phyloP scores from a whole-genome alignment of 2,888 invertebrate genomes.

The Chalcosyrphus nemorum region DNA sequence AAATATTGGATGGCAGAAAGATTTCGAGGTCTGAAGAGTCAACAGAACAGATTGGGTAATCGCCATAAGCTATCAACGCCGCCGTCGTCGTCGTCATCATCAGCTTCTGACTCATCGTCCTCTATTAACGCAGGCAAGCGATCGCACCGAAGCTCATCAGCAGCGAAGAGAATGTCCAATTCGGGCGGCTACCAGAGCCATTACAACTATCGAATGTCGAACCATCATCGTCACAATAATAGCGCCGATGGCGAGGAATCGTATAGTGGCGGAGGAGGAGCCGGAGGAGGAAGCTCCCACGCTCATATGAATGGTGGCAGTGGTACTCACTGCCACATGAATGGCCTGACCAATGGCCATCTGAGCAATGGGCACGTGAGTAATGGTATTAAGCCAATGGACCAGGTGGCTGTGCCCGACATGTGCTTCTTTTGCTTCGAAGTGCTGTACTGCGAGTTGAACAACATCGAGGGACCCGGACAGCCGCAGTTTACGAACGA shows the following conservation, averaged over 20 bases:
- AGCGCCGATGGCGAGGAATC: constrained; percentile 29
- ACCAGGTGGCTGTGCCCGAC: constrained; percentile 91
- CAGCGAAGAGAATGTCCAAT: constrained; percentile 74
- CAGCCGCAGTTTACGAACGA: constrained; percentile 96
- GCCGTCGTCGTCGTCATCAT: constrained; percentile 13
- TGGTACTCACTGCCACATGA: constrained; percentile 63
- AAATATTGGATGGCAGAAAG: constrained; percentile 65
- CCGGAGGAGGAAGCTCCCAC: constrained; percentile 46
- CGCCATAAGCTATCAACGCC: constrained; percentile 37
- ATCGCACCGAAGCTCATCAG: constrained; percentile 12
- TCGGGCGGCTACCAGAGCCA: constrained; percentile 75
- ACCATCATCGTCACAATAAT: constrained; percentile 62
- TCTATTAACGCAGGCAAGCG: too few species aligned
- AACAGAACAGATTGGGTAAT: constrained; percentile 39
- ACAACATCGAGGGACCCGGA: constrained; percentile 95
- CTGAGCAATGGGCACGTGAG: constrained; percentile 53
- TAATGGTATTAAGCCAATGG: constrained; percentile 76
- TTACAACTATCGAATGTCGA: constrained; percentile 74
- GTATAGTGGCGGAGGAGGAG: constrained; percentile 27
- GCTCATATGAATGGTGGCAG: constrained; percentile 63
- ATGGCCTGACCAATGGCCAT: constrained; percentile 82
- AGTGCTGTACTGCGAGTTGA: constrained; percentile 96
- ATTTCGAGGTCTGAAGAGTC: constrained; percentile 39
- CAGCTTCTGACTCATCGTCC: constrained; percentile 14
- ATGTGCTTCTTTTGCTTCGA: constrained; percentile 99